Conservation (phyloP, 2,113 vertebrate species). For the Oxygymnocypris stewartii region DNA sequence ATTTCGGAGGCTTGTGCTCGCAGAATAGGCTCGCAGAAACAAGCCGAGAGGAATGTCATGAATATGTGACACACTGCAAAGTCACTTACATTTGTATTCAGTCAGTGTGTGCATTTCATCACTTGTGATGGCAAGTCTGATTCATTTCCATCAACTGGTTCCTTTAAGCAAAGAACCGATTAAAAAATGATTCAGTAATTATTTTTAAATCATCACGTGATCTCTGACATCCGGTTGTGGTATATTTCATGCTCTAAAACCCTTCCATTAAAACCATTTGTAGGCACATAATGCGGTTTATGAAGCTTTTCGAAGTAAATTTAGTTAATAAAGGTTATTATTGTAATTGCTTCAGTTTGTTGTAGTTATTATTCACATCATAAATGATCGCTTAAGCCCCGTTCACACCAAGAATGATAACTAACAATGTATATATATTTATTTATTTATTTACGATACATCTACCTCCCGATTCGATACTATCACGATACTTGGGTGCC, state of each 20-base stretch:
- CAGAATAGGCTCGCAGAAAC: background rate
- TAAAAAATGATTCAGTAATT: background rate
- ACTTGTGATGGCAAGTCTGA: constrained; percentile 16
- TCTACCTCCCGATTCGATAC: too few relatives aligned
- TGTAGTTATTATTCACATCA: background rate
- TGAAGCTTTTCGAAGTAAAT: background rate
- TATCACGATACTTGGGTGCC: too few relatives aligned
- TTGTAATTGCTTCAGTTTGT: background rate
- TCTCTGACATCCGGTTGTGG: background rate
- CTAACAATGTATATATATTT: too few relatives aligned
- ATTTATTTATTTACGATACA: too few relatives aligned
- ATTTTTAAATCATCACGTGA: background rate
- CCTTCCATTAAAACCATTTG: background rate
- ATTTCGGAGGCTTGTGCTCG: background rate
- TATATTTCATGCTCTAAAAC: background rate
- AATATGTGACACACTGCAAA: constrained; percentile 45
- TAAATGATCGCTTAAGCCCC: background rate
- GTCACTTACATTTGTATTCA: constrained; percentile 47
- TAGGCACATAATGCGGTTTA: background rate
- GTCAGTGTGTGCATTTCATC: constrained; percentile 22
- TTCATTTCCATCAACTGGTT: constrained; percentile 1
- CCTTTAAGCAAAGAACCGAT: background rate
- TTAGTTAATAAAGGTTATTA: background rate
- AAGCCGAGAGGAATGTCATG: background rate
- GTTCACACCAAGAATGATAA: too few relatives aligned